These are phyloP conservation scores for Protobothrops mucrosquamatus DNA, from an alignment of 2,113 vertebrate genomes.

Conservation along the genomic window DNA sequence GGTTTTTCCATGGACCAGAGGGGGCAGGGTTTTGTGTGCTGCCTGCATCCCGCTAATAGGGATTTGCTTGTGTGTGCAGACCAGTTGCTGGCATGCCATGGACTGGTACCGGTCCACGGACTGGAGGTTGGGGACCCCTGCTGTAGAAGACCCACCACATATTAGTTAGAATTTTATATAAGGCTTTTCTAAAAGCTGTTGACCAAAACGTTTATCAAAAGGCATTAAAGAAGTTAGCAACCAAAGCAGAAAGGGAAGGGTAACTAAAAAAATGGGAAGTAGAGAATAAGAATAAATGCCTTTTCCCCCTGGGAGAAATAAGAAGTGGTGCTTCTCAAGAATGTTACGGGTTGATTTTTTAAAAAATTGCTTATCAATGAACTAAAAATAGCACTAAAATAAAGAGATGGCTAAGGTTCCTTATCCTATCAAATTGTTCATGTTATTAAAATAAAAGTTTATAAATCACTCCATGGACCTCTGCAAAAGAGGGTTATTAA, in stretches of 20 bases:
- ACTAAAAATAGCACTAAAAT: not conserved
- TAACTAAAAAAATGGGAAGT: not conserved
- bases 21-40: not conserved
- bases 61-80: not conserved
- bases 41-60: not conserved
- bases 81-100: not conserved
- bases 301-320: not conserved
- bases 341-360: not conserved
- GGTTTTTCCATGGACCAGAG: not conserved
- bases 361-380: not conserved
- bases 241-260: not conserved
- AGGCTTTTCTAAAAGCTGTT: not conserved
- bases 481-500: not conserved
- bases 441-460: not conserved
- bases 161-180: not conserved
- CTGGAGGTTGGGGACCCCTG: no score
- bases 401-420: not conserved
- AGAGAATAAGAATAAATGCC: not conserved
- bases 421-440: not conserved
- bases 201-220: not conserved
- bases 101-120: no score
- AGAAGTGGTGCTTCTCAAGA: not conserved
- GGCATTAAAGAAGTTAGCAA: not conserved
- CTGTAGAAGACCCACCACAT: not conserved
- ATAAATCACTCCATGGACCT: not conserved